Percentiles rank a stretch among this genome's conserved stretches.
Evolutionary conservation across 1,140 invertebrate species (phyloP).

Genomic region (Aradophagus sp.): DNA sequence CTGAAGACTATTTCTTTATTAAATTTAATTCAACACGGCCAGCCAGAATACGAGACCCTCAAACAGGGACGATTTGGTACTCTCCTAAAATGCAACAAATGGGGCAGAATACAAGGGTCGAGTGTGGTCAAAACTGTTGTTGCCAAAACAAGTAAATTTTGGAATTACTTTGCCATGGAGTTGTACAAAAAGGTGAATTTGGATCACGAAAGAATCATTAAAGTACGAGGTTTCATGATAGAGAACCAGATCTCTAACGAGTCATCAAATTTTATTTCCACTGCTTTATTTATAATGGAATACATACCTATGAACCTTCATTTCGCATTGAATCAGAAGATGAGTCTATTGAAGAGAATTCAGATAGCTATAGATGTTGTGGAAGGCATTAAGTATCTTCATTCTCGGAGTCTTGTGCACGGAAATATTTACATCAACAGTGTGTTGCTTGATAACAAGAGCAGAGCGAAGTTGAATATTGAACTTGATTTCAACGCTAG

Average conservation of each 20-base stretch:
- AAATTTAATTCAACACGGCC: slow-evolving; percentile 83
- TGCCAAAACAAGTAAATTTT: slow-evolving; percentile 91
- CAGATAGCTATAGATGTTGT: slow-evolving; percentile 88
- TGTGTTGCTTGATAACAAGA: slow-evolving; percentile 84
- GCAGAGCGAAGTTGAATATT: slow-evolving; percentile 89
- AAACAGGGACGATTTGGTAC: slow-evolving; percentile 94
- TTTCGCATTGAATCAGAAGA: slow-evolving; percentile 82
- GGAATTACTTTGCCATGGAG: slow-evolving; percentile 93
- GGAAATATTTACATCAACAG: slow-evolving; percentile 94
- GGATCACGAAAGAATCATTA: slow-evolving; percentile 87
- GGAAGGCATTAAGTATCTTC: slow-evolving; percentile 90
- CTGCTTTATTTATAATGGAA: slow-evolving; percentile 83
- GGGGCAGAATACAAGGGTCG: slow-evolving; percentile 81
- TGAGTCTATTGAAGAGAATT: slow-evolving; percentile 81
- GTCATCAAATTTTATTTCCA: slow-evolving; percentile 5
- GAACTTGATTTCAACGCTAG: slow-evolving; percentile 78
- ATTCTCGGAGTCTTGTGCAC: slow-evolving; percentile 91
- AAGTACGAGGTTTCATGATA: slow-evolving; percentile 87
- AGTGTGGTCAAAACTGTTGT: slow-evolving; percentile 92
- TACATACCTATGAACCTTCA: slow-evolving; percentile 85
- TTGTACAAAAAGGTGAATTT: slow-evolving; percentile 91
- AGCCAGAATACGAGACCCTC: slow-evolving; percentile 87
- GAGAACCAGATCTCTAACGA: slow-evolving; percentile 71
- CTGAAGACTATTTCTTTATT: slow-evolving; percentile 89
- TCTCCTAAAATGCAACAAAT: slow-evolving; percentile 86